Percentiles rank a stretch among this genome's conserved stretches.
Evolutionary conservation across 2,888 invertebrate species (phyloP).

Genomic region (Dryobota labecula): DNA sequence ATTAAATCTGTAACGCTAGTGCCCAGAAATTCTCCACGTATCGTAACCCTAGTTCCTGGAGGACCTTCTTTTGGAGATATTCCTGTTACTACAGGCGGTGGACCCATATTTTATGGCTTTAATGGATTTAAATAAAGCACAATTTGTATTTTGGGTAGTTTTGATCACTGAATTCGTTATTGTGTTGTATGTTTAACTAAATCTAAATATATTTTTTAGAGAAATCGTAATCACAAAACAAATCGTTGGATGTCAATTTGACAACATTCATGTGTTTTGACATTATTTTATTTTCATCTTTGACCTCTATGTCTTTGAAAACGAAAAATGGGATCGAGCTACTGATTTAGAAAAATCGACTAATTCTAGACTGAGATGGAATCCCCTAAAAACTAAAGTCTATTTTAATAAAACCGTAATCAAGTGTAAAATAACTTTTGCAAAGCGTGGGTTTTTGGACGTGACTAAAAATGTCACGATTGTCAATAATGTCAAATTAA

Average conservation of each 20-base stretch:
- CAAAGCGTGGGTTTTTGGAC: conserved; percentile 20
- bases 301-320: too few relatives aligned
- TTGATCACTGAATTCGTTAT: neutral
- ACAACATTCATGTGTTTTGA: neutral
- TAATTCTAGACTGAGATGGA: neutral
- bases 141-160: neutral
- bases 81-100: conserved; percentile 97
- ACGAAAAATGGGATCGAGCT: neutral
- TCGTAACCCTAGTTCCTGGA: conserved; percentile 98
- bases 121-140: neutral
- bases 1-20: conserved; percentile 95
- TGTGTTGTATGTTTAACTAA: neutral
- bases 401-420: neutral
- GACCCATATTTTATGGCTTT: conserved; percentile 89
- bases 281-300: too few relatives aligned
- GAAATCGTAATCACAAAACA: conserved; percentile 33
- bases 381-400: neutral
- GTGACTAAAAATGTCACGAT: conserved; percentile 22
- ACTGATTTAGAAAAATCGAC: neutral
- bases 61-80: conserved; percentile 99
- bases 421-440: neutral
- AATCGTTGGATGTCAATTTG: conserved; percentile 23
- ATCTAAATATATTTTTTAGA: conserved; percentile 6
- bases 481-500: conserved; percentile 25
- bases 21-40: conserved; percentile 99